These are phyloP conservation scores for Brachionus sp. DNA, from an alignment of 1,140 invertebrate species.

Conservation along the genomic window DNA sequence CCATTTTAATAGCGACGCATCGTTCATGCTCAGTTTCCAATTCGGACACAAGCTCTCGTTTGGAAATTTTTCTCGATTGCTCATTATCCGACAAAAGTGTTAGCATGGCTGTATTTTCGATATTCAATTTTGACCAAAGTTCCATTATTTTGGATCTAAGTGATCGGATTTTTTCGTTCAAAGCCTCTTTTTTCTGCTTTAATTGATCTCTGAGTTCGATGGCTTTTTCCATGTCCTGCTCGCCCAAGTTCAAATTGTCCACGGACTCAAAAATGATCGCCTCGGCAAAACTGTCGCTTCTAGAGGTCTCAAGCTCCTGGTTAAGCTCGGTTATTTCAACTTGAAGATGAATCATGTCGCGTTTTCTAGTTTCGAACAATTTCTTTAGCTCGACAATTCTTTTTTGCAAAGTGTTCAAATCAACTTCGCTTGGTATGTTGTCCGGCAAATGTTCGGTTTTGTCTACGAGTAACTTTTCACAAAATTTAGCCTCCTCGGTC, in stretches of 20 bases:
- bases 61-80: background rate
- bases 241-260: background rate
- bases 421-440: slow-evolving; percentile 5
- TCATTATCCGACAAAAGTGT: background rate
- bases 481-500: background rate
- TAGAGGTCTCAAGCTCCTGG: background rate
- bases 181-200: background rate
- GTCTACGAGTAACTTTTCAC: background rate
- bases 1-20: slow-evolving; percentile 31
- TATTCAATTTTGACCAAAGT: slow-evolving; percentile 31
- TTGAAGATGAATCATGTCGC: background rate
- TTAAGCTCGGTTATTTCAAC: background rate
- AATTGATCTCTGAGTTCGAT: background rate
- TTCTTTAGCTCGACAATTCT: background rate
- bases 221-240: slow-evolving; percentile 13
- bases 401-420: background rate
- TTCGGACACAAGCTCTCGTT: background rate
- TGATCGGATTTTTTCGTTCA: background rate
- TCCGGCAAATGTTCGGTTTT: background rate
- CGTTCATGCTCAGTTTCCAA: background rate
- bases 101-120: background rate
- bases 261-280: slow-evolving; percentile 22
- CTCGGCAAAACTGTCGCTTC: background rate
- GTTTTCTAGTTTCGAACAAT: background rate
- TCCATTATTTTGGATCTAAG: slow-evolving; percentile 17